Percentiles rank a stretch among this genome's conserved stretches.
phyloP scores from a whole-genome alignment of 2,888 invertebrate species.

The Trachelus tabidus region DNA sequence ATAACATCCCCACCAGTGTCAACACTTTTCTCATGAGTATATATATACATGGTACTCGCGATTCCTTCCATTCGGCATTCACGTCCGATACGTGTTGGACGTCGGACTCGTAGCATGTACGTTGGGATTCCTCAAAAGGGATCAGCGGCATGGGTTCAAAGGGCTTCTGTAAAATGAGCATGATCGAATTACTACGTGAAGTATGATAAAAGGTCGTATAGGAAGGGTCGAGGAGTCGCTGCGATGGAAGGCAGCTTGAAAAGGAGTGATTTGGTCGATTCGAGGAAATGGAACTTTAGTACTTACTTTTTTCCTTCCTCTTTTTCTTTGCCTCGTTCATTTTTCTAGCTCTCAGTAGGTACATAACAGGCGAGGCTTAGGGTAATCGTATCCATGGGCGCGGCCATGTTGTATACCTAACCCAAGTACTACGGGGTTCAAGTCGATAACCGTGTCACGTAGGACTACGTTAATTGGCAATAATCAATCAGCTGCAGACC shows the following conservation, averaged over 20 bases:
- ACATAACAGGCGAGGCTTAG: neutral
- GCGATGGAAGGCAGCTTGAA: neutral
- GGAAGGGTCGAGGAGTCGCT: neutral
- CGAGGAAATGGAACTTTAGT: neutral
- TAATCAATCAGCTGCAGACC: conserved; percentile 35
- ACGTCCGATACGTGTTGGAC: neutral
- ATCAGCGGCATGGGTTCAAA: neutral
- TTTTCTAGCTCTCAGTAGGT: neutral
- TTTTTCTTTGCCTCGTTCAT: neutral
- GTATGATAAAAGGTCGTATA: neutral
- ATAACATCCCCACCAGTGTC: neutral
- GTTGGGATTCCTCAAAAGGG: neutral
- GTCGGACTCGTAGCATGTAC: neutral
- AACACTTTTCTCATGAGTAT: neutral
- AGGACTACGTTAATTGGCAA: conserved; percentile 43
- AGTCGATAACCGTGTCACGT: conserved; percentile 15
- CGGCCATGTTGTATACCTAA: neutral
- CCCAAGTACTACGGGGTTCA: neutral
- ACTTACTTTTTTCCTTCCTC: neutral
- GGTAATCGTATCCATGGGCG: neutral
- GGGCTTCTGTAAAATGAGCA: neutral
- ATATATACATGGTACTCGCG: neutral
- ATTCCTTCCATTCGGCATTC: neutral
- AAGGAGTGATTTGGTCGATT: neutral
- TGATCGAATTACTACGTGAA: neutral